phyloP scores from a whole-genome alignment of 2,113 vertebrate species.

The Paedocypris sp. region DNA sequence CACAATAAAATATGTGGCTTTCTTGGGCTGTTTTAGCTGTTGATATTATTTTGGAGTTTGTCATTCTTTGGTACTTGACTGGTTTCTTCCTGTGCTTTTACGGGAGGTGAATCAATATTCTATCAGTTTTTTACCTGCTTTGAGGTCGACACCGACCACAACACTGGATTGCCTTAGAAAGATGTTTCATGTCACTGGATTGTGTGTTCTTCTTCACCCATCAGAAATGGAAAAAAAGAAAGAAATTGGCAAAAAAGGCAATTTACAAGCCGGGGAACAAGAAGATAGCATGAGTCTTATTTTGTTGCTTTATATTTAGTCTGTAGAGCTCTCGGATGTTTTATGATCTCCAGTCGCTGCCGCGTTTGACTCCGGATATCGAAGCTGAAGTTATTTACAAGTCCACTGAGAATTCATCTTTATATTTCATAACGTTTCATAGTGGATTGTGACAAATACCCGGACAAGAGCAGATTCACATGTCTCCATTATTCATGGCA shows the following conservation, averaged over 20 bases:
- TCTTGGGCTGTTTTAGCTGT: too few species aligned
- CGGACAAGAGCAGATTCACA: background rate
- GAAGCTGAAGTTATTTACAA: background rate
- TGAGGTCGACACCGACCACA: background rate
- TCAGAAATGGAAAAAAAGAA: too few species aligned
- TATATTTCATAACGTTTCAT: background rate
- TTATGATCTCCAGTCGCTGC: background rate
- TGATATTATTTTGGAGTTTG: too few species aligned
- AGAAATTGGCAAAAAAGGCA: too few species aligned
- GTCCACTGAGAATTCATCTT: background rate
- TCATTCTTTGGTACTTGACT: background rate
- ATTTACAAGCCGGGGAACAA: too few species aligned
- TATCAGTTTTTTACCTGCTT: slow-evolving; percentile 1
- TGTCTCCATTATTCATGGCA: background rate
- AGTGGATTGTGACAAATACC: background rate
- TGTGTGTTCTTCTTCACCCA: too few species aligned
- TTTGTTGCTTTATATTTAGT: too few species aligned
- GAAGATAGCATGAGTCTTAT: too few species aligned
- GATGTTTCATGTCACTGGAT: too few species aligned
- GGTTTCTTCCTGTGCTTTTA: background rate
- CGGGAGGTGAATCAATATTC: slow-evolving; percentile 1
- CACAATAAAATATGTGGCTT: too few species aligned
- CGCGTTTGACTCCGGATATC: background rate
- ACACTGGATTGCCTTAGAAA: background rate
- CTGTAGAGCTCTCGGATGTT: background rate